Evolutionary conservation across 2,888 invertebrate species (phyloP), one percentile per base, ranked within the genome.

Genomic region (Pardosa pseudoannulata): DNA sequence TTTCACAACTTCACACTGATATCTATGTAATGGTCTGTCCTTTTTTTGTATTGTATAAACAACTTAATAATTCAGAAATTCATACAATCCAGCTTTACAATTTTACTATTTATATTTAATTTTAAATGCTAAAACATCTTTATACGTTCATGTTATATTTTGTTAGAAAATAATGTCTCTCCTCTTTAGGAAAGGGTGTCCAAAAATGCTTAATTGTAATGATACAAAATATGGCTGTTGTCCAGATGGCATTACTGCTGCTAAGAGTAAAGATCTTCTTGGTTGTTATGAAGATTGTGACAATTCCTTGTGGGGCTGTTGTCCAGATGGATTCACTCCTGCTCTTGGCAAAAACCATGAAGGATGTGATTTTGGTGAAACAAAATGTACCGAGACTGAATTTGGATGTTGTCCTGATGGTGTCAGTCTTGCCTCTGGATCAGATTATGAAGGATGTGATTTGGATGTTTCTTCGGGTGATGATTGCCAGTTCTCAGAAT

Each of bases 371-470:
- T 79, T 19, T 39, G 28, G 1, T 11, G 50, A 76, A 6, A 27
- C 16, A 0, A 65, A 50, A 28, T 86, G 85, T n/a, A 62, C 64
- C 46, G 41, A 76, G 9, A 28, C 76, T 0, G 13, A 64, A 13
- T 76, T 76, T 80, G 95, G 96, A 0, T 98, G 98, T 91, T 98
- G 91, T 86, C 91, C 91, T 29, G 91, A 91, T 86, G 91, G 91
- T 67, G 91, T 92, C 46, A 96, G 96, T 0, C 92, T 94, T 7
- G 97, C 98, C 0, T 93, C 93, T 88, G 98, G 98, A 31, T 93
- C 94, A 7, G 93, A 94, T 89, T 94, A 95, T 88, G 95, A 95
- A 89, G 93, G 92, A 56, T 88, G 90, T 75, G 89, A 88, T 9
- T 75, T 88, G n/a, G 80, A 79, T 56, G 78, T 79, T 6, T 81